Percentiles rank a stretch among this genome's conserved stretches.
phyloP scores from a whole-genome alignment of 2,113 vertebrate species.

The Pluvianellus socialis region DNA sequence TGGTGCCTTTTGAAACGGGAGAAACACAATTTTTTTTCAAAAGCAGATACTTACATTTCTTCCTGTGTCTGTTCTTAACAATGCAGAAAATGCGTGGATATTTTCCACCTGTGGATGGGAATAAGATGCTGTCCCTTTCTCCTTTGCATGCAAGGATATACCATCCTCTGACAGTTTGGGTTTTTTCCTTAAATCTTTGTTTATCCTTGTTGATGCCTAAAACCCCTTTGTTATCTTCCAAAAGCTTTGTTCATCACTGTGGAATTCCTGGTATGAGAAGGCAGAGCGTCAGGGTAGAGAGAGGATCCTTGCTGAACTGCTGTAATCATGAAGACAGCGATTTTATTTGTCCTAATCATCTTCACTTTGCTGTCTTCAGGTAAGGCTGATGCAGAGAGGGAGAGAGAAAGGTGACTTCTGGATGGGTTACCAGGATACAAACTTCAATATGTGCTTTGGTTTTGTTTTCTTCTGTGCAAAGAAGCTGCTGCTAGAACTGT shows the following conservation, averaged over 20 bases:
- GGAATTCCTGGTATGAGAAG: conserved; percentile 64
- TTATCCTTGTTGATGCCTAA: conserved; percentile 20
- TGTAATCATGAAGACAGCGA: conserved; percentile 33
- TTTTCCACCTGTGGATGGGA: not conserved
- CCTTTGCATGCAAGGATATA: not conserved
- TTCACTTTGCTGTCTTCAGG: conserved; percentile 46
- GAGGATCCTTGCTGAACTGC: not conserved
- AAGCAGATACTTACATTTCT: not conserved
- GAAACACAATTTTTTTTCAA: not conserved
- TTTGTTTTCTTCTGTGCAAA: conserved; percentile 18
- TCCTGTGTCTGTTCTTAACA: not conserved
- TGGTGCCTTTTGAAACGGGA: not conserved
- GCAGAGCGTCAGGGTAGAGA: not conserved
- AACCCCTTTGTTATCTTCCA: not conserved
- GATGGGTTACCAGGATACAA: not conserved
- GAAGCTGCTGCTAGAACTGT: not conserved
- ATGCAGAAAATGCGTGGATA: not conserved
- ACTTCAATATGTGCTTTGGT: not conserved
- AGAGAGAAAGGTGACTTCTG: not conserved
- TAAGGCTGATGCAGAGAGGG: conserved; percentile 17
- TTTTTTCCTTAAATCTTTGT: not conserved
- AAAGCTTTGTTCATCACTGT: conserved; percentile 31
- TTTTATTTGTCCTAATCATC: conserved; percentile 17
- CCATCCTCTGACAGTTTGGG: not conserved
- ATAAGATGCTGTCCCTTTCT: not conserved